These are phyloP conservation scores for Cynodonichthys magdalenae DNA, from an alignment of 2,797 vertebrate genomes.

Conservation along the genomic window DNA sequence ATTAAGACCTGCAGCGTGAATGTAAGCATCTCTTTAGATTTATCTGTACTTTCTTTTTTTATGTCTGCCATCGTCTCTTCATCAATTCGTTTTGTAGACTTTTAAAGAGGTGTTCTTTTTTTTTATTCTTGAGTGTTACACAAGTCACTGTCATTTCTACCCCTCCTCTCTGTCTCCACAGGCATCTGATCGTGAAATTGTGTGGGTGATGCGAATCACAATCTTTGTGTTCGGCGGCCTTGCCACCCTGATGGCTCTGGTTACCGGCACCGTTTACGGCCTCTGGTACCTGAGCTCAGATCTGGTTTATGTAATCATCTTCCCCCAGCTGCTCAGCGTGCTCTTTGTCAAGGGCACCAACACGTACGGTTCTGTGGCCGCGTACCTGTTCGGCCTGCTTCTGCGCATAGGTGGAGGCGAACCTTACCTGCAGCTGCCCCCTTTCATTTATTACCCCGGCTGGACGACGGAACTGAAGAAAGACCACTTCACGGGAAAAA, in stretches of 20 bases:
- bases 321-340: conserved; percentile 94
- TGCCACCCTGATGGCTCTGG: conserved; percentile 93
- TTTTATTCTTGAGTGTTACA: no score
- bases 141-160: neutral
- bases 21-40: no score
- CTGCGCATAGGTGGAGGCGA: conserved; percentile 94
- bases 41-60: no score
- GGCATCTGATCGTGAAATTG: conserved; percentile 94
- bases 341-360: conserved; percentile 95
- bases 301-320: conserved; percentile 97
- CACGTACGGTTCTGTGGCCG: conserved; percentile 93
- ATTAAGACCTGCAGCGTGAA: no score
- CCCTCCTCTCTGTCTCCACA: conserved; percentile 50
- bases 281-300: conserved; percentile 99
- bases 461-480: conserved; percentile 82
- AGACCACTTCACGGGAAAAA: conserved; percentile 66
- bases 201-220: conserved; percentile 96
- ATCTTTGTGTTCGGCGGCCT: conserved; percentile 93
- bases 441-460: conserved; percentile 93
- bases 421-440: conserved; percentile 90
- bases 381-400: conserved; percentile 90
- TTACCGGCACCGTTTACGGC: conserved; percentile 93
- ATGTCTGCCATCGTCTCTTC: no score
- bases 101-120: no score
- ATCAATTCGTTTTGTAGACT: no score